Percentiles rank a stretch among this genome's conserved stretches.
phyloP scores from a whole-genome alignment of 2,888 invertebrate species.

The Drosophila differens region DNA sequence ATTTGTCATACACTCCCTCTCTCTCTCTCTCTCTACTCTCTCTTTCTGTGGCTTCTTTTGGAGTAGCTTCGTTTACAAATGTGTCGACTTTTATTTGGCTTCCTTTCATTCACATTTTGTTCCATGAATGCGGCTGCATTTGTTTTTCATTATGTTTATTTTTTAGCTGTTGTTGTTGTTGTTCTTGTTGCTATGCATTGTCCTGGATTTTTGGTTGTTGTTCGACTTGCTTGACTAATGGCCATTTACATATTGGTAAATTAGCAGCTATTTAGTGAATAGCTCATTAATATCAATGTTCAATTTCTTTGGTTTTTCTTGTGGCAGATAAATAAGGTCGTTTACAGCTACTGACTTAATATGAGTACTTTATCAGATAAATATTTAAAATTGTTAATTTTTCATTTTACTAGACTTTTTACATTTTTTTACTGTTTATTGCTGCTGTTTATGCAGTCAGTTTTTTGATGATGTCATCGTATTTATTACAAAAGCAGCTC shows the following conservation, averaged over 20 bases:
- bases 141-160: constrained; percentile 40
- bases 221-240: constrained; percentile 69
- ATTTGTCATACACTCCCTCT: constrained; percentile 57
- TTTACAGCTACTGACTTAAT: background rate
- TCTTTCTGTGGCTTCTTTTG: constrained; percentile 16
- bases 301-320: background rate
- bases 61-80: constrained; percentile 48
- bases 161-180: constrained; percentile 15
- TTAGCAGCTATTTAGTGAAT: constrained; percentile 60
- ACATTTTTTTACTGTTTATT: background rate
- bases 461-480: background rate
- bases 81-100: constrained; percentile 69
- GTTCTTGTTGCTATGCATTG: constrained; percentile 36
- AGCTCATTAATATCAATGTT: constrained; percentile 47
- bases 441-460: background rate
- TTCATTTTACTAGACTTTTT: background rate
- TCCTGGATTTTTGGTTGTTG: constrained; percentile 10
- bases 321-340: background rate
- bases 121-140: constrained; percentile 50
- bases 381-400: background rate
- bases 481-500: constrained; percentile 8
- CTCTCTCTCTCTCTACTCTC: background rate
- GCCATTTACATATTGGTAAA: constrained; percentile 66
- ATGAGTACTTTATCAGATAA: background rate
- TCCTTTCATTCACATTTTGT: constrained; percentile 43